A percentile compares a stretch with the other conserved stretches of the same genome.
phyloP scores from a whole-genome alignment of 2,113 vertebrate genomes.

The Rattus norvegicus region DNA sequence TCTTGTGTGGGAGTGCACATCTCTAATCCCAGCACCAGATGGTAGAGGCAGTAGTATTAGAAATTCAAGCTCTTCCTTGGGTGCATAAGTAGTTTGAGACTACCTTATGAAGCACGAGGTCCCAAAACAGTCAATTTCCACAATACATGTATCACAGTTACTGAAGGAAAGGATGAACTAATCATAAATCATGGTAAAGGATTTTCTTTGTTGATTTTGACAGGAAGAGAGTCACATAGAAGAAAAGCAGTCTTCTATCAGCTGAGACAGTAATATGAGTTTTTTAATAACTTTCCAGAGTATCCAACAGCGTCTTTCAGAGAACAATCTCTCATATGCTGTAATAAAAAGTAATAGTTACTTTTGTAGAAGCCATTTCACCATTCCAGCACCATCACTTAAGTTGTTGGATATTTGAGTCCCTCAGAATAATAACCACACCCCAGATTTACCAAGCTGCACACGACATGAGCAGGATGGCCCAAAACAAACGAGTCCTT shows the following conservation, averaged over 20 bases:
- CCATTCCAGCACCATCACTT: background rate
- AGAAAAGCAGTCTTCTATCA: background rate
- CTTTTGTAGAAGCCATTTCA: background rate
- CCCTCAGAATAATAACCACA: background rate
- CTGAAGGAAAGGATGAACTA: background rate
- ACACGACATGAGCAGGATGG: background rate
- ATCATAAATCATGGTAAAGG: background rate
- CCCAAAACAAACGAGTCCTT: conserved; percentile 13
- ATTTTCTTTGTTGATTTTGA: conserved; percentile 27
- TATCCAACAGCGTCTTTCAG: background rate
- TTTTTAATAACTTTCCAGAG: background rate
- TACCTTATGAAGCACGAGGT: too few relatives aligned
- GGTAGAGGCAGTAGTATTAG: background rate
- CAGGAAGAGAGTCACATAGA: background rate
- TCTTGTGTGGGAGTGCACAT: background rate
- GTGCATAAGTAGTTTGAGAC: background rate
- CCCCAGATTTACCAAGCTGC: background rate
- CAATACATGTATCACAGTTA: background rate
- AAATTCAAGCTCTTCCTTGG: background rate
- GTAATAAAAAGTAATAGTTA: background rate
- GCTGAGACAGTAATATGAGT: background rate
- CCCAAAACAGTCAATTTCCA: conserved; percentile 24
- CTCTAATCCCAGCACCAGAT: background rate
- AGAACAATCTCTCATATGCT: background rate
- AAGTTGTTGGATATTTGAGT: background rate